These are phyloP conservation scores for Heteronetta atricapilla DNA, from an alignment of 2,113 vertebrate genomes.

Conservation along the genomic window DNA sequence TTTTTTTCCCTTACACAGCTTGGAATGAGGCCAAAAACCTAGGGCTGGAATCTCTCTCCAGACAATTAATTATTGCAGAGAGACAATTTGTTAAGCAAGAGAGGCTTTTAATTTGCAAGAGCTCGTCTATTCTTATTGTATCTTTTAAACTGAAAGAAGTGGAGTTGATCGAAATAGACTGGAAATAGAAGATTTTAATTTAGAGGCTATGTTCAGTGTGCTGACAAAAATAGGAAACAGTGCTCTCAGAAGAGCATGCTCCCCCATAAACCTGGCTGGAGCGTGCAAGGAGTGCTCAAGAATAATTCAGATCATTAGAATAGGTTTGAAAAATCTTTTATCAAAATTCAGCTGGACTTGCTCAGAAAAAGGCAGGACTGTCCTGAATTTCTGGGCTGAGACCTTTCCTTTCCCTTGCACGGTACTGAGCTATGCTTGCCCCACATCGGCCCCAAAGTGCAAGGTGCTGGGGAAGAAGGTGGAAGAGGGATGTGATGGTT, in stretches of 20 bases:
- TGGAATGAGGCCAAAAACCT: constrained; percentile 40
- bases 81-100: constrained; percentile 61
- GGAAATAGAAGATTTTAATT: constrained; percentile 66
- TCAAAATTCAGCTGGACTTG: background rate
- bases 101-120: constrained; percentile 69
- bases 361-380: background rate
- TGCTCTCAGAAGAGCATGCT: background rate
- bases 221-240: constrained; percentile 53
- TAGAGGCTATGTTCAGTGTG: constrained; percentile 44
- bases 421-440: background rate
- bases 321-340: background rate
- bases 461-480: background rate
- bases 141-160: constrained; percentile 55
- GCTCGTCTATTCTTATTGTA: constrained; percentile 62
- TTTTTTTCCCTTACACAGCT: background rate
- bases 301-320: background rate
- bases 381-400: background rate
- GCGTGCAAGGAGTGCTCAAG: background rate
- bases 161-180: constrained; percentile 51
- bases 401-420: background rate
- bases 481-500: background rate
- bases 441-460: rapidly evolving
- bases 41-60: constrained; percentile 35
- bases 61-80: constrained; percentile 65
- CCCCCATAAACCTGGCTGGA: background rate